Evolutionary conservation across 2,797 vertebrate genomes (phyloP).

Genomic region (Falco berigora): DNA sequence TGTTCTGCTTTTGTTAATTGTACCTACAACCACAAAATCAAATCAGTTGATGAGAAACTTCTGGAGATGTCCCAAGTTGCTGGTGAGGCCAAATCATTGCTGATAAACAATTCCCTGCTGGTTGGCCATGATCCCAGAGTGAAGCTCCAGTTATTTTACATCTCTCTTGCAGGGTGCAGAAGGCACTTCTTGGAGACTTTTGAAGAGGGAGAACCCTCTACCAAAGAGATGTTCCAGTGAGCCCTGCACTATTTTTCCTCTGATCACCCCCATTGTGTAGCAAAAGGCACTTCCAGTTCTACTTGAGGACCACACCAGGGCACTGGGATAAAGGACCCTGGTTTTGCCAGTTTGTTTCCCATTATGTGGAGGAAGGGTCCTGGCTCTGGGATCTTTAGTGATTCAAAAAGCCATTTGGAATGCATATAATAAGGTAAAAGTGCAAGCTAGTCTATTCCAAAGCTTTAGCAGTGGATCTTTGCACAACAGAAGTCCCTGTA

Average conservation of each 20-base stretch:
- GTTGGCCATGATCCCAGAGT: conserved; percentile 46
- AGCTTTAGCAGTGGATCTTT: neutral
- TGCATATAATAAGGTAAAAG: neutral
- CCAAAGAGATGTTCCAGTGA: conserved; percentile 45
- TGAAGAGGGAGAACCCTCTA: neutral
- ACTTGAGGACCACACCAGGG: neutral
- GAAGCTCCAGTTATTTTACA: conserved; percentile 59
- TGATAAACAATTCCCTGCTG: conserved; percentile 40
- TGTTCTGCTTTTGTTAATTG: neutral
- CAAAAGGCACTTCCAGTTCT: conserved; percentile 56
- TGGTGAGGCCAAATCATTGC: conserved; percentile 46
- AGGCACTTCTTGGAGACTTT: conserved; percentile 33
- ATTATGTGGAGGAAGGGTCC: neutral
- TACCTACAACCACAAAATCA: neutral
- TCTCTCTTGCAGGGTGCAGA: conserved; percentile 53
- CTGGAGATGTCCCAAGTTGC: conserved; percentile 27
- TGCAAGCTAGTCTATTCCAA: neutral
- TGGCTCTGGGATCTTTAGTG: neutral
- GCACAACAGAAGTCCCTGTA: neutral
- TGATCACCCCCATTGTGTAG: conserved; percentile 60
- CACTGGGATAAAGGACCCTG: conserved; percentile 58
- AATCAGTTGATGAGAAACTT: neutral
- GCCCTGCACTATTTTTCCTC: conserved; percentile 56
- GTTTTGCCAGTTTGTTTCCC: conserved; percentile 67
- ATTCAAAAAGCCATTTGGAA: neutral